These are phyloP conservation scores for Perca fluviatilis DNA, from an alignment of 2,113 vertebrate species.

Conservation along the genomic window DNA sequence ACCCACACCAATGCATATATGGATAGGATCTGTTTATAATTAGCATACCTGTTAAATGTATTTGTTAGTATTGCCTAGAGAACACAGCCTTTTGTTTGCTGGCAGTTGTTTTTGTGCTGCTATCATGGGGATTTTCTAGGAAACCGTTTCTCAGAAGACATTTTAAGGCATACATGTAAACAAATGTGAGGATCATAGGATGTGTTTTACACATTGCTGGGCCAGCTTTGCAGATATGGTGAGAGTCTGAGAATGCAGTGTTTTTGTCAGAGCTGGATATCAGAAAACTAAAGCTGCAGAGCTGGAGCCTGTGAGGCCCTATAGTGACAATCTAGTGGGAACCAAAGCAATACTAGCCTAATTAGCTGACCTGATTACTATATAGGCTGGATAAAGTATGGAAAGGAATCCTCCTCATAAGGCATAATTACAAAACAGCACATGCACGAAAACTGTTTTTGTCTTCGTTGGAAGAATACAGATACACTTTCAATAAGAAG, in stretches of 20 bases:
- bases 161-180: constrained; percentile 50
- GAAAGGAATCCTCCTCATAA: constrained; percentile 49
- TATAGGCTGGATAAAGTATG: constrained; percentile 67
- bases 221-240: constrained; percentile 32
- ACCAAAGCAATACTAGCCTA: constrained; percentile 79
- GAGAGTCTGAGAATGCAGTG: constrained; percentile 12
- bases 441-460: constrained; percentile 12
- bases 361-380: constrained; percentile 82
- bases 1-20: constrained; percentile 75
- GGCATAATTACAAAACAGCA: constrained; percentile 39
- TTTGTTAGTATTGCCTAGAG: constrained; percentile 66
- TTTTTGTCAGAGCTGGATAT: constrained; percentile 41
- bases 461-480: neutral
- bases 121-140: constrained; percentile 36
- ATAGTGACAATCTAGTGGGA: constrained; percentile 76
- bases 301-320: constrained; percentile 65
- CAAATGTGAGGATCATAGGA: constrained; percentile 38
- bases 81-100: constrained; percentile 60
- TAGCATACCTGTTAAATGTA: constrained; percentile 77
- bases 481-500: neutral
- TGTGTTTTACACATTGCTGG: neutral
- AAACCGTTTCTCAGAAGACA: constrained; percentile 42
- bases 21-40: constrained; percentile 73
- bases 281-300: constrained; percentile 26
- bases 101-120: constrained; percentile 52